Base-by-base conservation (phyloP, 2,113 vertebrate genomes). In the Zeus faber region DNA sequence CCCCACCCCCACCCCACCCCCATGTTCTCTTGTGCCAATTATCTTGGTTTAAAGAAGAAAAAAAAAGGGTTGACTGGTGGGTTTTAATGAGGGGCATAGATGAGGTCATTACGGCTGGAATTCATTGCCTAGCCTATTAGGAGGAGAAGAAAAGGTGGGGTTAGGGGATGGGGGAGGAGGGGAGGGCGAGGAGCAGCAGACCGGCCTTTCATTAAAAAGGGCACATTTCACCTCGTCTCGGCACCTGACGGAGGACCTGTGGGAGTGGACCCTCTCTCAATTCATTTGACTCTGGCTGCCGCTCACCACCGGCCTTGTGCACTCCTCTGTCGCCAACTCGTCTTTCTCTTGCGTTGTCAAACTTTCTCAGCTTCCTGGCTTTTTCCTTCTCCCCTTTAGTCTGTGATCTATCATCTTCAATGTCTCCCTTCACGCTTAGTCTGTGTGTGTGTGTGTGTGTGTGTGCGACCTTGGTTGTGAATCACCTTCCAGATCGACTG, bases 201-300 rank as follows among this genome's bases (percentile, higher is more conserved):
- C 5, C 33, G 11, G 45, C 49, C 44, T 65, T 62, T 57, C 4
- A 14, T 41, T 70, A 44, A 73, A 81, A 83, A 83, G 76, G 72
- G 54, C 71, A 74, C 18, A 46, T 45, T 63, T 67, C n/a, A n/a
- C n/a, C n/a, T n/a, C n/a, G n/a, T n/a, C n/a, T n/a, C n/a, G n/a
- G n/a, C n/a, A n/a, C n/a, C n/a, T n/a, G 31, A 57, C 39, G 26
- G 51, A 44, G 49, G 16, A 22, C n/a, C 44, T 35, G 31, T 18
- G 25, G 33, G 55, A 64, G 48, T 23, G 62, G 27, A 48, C 13
- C 43, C 4, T 29, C 43, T 54, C 48, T 56, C 41, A 58, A 31
- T 44, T 53, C 44, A 58, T 66, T 72, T 79, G 54, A 79, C 56
- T 54, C 37, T 6, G 13, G n/a, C n/a, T n/a, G n/a, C n/a, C n/a